Percentiles rank a stretch among this genome's conserved stretches.
These are phyloP conservation scores for Pseudorectes ferrugineus DNA, from an alignment of 2,113 vertebrate species.

Conservation along the genomic window DNA sequence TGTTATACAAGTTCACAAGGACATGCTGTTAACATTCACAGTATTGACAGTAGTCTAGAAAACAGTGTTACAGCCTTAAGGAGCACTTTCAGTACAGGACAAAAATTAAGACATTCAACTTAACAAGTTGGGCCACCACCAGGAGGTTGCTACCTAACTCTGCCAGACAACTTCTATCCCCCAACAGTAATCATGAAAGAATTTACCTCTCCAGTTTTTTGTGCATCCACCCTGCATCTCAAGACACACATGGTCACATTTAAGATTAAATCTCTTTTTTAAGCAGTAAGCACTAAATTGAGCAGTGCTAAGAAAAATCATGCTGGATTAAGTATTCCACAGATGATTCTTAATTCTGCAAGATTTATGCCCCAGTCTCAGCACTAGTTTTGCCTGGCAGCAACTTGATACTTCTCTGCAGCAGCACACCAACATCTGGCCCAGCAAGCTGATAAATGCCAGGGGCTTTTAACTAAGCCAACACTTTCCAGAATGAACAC, in stretches of 20 bases:
- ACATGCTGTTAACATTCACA: neutral
- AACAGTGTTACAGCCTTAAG: neutral
- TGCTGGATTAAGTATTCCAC: neutral
- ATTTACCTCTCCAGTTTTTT: neutral
- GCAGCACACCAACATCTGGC: neutral
- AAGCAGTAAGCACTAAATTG: neutral
- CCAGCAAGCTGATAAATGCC: neutral
- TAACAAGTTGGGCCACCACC: rapidly evolving
- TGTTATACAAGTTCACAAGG: neutral
- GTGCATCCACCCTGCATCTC: neutral
- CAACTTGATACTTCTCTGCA: neutral
- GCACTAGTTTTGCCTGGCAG: neutral
- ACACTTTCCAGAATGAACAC: neutral
- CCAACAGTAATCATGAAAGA: neutral
- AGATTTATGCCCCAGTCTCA: neutral
- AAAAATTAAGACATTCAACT: neutral
- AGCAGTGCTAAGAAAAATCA: neutral
- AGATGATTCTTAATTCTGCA: neutral
- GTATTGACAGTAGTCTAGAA: neutral
- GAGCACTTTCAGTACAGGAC: neutral
- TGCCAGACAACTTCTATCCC: neutral
- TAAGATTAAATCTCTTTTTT: neutral
- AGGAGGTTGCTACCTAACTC: neutral
- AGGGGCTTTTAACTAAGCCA: neutral
- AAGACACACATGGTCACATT: neutral